A percentile compares a stretch with the other conserved stretches of the same genome.
These are phyloP conservation scores for Thalassophryne amazonica DNA, from an alignment of 2,797 vertebrate species.

Conservation along the genomic window DNA sequence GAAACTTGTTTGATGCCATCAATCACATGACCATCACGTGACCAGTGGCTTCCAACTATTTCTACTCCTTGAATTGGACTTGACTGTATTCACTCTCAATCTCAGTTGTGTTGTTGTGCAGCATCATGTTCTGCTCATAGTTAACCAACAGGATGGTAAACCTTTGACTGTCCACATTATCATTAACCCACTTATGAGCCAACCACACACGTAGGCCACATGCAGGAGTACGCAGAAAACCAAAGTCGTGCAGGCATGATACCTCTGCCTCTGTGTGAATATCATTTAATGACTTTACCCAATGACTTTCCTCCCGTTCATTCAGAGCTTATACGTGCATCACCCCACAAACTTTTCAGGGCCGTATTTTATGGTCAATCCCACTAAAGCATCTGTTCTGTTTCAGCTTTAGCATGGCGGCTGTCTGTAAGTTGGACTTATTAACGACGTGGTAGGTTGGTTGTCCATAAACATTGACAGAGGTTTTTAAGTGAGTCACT, in stretches of 20 bases:
- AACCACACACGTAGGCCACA: neutral
- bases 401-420: slow-evolving; percentile 55
- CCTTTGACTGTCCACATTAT: slow-evolving; percentile 13
- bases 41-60: no score
- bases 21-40: no score
- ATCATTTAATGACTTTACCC: slow-evolving; percentile 61
- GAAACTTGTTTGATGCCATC: no score
- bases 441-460: slow-evolving; percentile 49
- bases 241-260: no score
- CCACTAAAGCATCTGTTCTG: slow-evolving; percentile 28
- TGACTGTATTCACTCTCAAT: no score
- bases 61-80: no score
- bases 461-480: slow-evolving; percentile 41
- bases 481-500: slow-evolving; percentile 22
- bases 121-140: no score
- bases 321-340: slow-evolving; percentile 15
- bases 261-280: slow-evolving; percentile 8
- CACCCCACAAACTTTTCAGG: slow-evolving; percentile 53
- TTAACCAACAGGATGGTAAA: no score
- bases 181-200: slow-evolving; percentile 16
- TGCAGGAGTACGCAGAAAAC: no score
- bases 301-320: slow-evolving; percentile 51
- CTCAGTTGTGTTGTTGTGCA: no score
- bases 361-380: slow-evolving; percentile 43
- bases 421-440: slow-evolving; percentile 34